Conservation (phyloP, 2,797 vertebrate species). For the Melanogrammus aeglefinus region DNA sequence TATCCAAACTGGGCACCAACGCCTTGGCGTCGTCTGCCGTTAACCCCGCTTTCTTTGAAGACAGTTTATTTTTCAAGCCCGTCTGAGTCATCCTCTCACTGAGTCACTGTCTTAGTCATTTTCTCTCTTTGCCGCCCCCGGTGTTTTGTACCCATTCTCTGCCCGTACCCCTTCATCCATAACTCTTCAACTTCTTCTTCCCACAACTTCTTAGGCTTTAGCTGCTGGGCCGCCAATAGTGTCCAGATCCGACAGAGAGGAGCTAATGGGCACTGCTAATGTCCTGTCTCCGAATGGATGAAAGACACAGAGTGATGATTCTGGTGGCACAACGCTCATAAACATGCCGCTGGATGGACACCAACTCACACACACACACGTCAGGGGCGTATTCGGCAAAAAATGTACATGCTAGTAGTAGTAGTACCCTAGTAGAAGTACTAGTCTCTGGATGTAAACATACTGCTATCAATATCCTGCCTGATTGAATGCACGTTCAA, state of each 20-base stretch:
- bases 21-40: background rate
- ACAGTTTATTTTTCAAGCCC: background rate
- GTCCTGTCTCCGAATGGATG: constrained; percentile 3
- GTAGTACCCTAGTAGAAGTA: background rate
- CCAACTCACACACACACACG: constrained; percentile 22
- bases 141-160: too few species aligned
- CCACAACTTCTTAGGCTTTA: too few species aligned
- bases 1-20: constrained; percentile 2
- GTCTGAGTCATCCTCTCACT: background rate
- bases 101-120: background rate
- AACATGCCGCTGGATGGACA: constrained; percentile 9
- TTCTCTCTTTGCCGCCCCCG: background rate
- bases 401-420: constrained; percentile 10
- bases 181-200: too few species aligned
- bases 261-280: constrained; percentile 37
- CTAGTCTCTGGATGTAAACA: background rate
- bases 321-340: constrained; percentile 36
- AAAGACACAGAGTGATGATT: constrained; percentile 35
- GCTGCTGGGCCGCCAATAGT: too few species aligned
- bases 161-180: too few species aligned
- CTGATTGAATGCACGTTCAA: background rate
- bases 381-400: constrained; percentile 1
- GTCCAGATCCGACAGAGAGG: constrained; percentile 10
- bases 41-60: background rate
- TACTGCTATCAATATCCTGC: background rate